Evolutionary conservation across 2,113 vertebrate species (phyloP).

Genomic region (Onychostoma macrolepis): DNA sequence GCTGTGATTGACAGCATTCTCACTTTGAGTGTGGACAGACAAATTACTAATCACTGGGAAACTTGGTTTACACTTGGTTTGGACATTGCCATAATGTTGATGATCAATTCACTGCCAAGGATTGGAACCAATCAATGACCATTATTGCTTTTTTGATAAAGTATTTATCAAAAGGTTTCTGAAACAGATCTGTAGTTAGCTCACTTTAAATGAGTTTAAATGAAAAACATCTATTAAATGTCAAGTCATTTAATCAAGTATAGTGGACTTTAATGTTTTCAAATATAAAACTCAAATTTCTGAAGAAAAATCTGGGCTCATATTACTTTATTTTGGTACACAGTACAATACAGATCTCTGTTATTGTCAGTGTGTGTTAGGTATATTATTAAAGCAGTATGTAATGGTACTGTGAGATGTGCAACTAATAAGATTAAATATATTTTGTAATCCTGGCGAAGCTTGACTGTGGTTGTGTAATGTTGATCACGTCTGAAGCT

Average conservation of each 20-base stretch:
- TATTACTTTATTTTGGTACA: neutral
- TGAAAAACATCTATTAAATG: neutral
- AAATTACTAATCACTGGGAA: neutral
- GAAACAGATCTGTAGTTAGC: neutral
- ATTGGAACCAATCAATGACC: neutral
- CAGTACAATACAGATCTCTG: neutral
- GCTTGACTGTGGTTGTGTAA: slow-evolving; percentile 59
- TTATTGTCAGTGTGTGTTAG: neutral
- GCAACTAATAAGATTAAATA: neutral
- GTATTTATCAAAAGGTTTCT: neutral
- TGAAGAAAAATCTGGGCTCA: neutral
- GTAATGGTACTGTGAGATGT: neutral
- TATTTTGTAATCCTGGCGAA: slow-evolving; percentile 38
- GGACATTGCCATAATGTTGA: neutral
- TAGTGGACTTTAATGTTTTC: neutral
- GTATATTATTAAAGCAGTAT: neutral
- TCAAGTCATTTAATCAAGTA: neutral
- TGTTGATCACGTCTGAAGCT: slow-evolving; percentile 56
- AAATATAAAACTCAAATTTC: neutral
- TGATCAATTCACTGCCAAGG: neutral
- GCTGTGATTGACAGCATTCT: neutral
- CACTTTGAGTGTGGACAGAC: neutral
- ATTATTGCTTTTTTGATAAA: neutral
- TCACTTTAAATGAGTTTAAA: neutral
- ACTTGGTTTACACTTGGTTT: neutral